Evolutionary conservation across 2,113 vertebrate genomes (phyloP).

Genomic region (Coreoperca whiteheadi): DNA sequence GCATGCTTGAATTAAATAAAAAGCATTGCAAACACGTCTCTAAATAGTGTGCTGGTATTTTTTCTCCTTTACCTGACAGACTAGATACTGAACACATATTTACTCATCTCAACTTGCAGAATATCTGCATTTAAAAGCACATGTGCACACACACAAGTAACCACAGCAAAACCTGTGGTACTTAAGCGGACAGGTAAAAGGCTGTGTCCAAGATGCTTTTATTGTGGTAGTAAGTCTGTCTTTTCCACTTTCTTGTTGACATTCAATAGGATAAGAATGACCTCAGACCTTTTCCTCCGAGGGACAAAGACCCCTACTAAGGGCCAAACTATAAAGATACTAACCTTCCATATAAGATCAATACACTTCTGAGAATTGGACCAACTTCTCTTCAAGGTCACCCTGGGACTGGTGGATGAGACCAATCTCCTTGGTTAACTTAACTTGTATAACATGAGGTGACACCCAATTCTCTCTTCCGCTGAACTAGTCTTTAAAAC

Average conservation of each 20-base stretch:
- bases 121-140: too few relatives aligned
- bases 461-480: neutral
- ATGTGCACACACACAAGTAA: neutral
- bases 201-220: slow-evolving; percentile 50
- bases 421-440: slow-evolving; percentile 3
- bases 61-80: slow-evolving; percentile 9
- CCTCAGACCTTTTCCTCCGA: slow-evolving; percentile 24
- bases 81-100: slow-evolving; percentile 8
- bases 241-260: slow-evolving; percentile 47
- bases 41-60: slow-evolving; percentile 26
- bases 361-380: neutral
- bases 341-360: neutral
- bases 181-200: slow-evolving; percentile 52
- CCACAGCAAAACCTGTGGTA: slow-evolving; percentile 12
- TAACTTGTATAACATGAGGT: too few relatives aligned
- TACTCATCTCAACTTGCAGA: neutral
- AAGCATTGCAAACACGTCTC: slow-evolving; percentile 37
- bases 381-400: slow-evolving; percentile 17
- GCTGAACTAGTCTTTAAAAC: neutral
- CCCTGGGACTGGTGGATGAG: neutral
- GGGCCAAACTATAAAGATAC: neutral
- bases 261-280: slow-evolving; percentile 31
- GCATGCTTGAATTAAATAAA: slow-evolving; percentile 36
- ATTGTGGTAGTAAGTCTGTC: slow-evolving; percentile 54
- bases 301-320: slow-evolving; percentile 15